Conservation (phyloP, 1,140 invertebrate genomes). For the Periplaneta americana region DNA sequence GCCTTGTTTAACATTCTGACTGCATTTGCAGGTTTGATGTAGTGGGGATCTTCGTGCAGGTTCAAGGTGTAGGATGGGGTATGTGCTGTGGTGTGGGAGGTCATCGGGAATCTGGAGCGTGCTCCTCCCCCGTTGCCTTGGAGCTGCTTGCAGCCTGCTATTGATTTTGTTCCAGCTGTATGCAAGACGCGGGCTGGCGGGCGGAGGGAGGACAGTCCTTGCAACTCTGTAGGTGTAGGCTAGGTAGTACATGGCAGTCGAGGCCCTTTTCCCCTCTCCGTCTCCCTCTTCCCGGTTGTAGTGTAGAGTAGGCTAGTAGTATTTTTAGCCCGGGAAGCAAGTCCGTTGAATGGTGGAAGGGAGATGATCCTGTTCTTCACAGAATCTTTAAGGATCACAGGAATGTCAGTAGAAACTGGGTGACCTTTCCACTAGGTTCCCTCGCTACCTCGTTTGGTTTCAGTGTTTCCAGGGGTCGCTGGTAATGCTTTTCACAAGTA, state of each 20-base stretch:
- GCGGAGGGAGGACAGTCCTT: too few relatives aligned
- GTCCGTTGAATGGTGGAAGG: background rate
- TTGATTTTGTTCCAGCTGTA: conserved; percentile 4
- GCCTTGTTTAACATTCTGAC: too few relatives aligned
- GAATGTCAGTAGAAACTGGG: background rate
- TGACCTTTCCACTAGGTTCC: background rate
- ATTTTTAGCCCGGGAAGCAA: conserved; percentile 6
- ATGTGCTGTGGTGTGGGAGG: too few relatives aligned
- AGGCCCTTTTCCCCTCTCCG: too few relatives aligned
- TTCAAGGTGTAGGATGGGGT: too few relatives aligned
- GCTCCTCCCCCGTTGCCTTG: background rate
- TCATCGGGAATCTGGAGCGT: background rate
- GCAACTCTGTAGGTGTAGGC: too few relatives aligned
- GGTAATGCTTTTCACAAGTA: background rate
- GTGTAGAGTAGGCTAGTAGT: conserved; percentile 1
- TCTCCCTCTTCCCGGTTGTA: background rate
- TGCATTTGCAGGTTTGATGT: too few relatives aligned
- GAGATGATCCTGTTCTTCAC: background rate
- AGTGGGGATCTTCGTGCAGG: too few relatives aligned
- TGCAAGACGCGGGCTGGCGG: conserved; percentile 2
- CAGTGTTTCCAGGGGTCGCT: background rate
- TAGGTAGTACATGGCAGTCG: too few relatives aligned
- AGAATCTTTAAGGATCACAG: background rate
- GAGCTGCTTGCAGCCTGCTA: background rate
- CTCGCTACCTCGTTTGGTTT: background rate